Conservation (phyloP, 2,888 invertebrate genomes). For the Nysson spinosus region DNA sequence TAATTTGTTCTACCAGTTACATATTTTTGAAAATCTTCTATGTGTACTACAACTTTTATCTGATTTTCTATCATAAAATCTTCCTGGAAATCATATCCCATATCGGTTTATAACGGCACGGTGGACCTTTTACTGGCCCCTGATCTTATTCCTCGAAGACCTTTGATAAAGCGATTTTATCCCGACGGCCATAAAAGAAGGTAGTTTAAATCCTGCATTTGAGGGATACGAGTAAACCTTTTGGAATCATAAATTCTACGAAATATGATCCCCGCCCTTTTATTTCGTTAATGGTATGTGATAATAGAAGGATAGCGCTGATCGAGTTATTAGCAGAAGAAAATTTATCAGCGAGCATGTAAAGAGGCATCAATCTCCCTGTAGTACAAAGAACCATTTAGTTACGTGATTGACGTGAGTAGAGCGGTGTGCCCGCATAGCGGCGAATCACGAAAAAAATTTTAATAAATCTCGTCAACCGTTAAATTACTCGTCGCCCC, state of each 20-base stretch:
- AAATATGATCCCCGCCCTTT: too few relatives aligned
- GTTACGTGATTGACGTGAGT: slow-evolving; percentile 22
- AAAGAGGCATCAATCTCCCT: slow-evolving; percentile 23
- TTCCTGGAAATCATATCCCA: too few relatives aligned
- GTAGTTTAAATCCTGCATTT: too few relatives aligned
- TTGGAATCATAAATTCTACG: too few relatives aligned
- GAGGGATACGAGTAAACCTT: too few relatives aligned
- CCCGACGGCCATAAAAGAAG: too few relatives aligned
- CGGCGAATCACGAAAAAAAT: slow-evolving; percentile 35
- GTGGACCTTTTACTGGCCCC: slow-evolving; percentile 13
- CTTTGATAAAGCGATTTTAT: slow-evolving; percentile 17
- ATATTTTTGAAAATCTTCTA: too few relatives aligned
- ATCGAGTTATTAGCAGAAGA: neutral
- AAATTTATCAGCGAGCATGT: slow-evolving; percentile 22
- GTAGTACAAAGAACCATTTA: slow-evolving; percentile 54
- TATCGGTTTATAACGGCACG: too few relatives aligned
- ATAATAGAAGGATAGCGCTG: neutral
- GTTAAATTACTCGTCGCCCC: slow-evolving; percentile 67
- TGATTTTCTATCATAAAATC: too few relatives aligned
- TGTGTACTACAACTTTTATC: too few relatives aligned
- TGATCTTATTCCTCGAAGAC: slow-evolving; percentile 30
- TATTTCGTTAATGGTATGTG: too few relatives aligned
- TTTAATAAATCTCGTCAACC: slow-evolving; percentile 68
- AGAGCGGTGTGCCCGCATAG: slow-evolving; percentile 5
- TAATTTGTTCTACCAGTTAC: neutral